A percentile compares a stretch with the other conserved stretches of the same genome.
phyloP scores from a whole-genome alignment of 2,888 invertebrate species.

The Rugalucina vietnamica region DNA sequence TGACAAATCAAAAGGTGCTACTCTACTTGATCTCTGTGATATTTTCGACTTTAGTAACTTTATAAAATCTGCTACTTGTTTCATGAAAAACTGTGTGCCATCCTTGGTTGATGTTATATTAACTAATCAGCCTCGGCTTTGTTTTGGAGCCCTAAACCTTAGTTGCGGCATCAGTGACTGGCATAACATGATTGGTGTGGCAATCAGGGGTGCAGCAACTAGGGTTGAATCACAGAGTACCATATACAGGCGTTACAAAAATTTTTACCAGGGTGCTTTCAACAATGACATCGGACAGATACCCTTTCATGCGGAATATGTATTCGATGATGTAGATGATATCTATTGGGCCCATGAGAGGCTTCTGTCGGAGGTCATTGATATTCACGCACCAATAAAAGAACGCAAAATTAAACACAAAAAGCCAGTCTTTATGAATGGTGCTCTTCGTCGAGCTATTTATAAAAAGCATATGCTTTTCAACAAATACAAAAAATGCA shows the following conservation, averaged over 20 bases:
- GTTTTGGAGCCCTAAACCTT: conserved; percentile 18
- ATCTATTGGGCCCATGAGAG: background rate
- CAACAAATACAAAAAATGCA: background rate
- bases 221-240: background rate
- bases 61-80: background rate
- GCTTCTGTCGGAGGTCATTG: background rate
- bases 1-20: background rate
- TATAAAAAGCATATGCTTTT: background rate
- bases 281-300: background rate
- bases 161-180: conserved; percentile 16
- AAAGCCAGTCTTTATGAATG: background rate
- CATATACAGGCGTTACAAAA: background rate
- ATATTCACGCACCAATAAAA: background rate
- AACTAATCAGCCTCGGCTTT: background rate
- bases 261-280: background rate
- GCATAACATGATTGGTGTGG: conserved; percentile 8
- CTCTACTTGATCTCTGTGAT: background rate
- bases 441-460: background rate
- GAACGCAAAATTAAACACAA: background rate
- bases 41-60: conserved; percentile 11
- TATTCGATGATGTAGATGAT: too few species aligned
- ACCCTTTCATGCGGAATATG: too few species aligned
- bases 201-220: background rate
- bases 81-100: background rate
- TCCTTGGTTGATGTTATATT: conserved; percentile 21